A percentile compares a stretch with the other conserved stretches of the same genome.
Conservation (phyloP, 2,797 vertebrate genomes). For the Bradypus variegatus region DNA sequence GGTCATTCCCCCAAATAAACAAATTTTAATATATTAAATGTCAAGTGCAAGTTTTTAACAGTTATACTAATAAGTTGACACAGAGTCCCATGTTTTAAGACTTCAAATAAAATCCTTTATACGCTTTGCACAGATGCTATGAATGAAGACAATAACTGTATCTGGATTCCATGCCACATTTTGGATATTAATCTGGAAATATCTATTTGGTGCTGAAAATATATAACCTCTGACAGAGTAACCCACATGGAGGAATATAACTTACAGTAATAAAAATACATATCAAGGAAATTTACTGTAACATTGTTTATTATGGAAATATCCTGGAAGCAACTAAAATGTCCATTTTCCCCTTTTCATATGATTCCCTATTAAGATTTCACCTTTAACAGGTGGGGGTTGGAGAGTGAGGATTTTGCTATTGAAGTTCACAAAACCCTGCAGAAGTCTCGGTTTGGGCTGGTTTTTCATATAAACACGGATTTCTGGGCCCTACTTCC, state of each 20-base stretch:
- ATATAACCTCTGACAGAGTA: neutral
- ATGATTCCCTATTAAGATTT: neutral
- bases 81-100: neutral
- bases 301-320: neutral
- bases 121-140: neutral
- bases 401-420: neutral
- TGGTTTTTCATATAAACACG: neutral
- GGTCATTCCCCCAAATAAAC: conserved; percentile 30
- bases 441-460: neutral
- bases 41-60: neutral
- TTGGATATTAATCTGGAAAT: neutral
- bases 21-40: conserved; percentile 1
- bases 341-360: neutral
- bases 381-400: neutral
- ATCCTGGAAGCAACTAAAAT: neutral
- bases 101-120: neutral
- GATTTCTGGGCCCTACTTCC: neutral
- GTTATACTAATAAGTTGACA: neutral
- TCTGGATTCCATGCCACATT: neutral
- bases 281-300: neutral
- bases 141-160: neutral
- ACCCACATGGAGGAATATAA: neutral
- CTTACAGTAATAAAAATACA: neutral
- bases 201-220: neutral
- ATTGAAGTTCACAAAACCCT: neutral